These are phyloP conservation scores for Xenus cinereus DNA, from an alignment of 2,113 vertebrate genomes.

Conservation along the genomic window DNA sequence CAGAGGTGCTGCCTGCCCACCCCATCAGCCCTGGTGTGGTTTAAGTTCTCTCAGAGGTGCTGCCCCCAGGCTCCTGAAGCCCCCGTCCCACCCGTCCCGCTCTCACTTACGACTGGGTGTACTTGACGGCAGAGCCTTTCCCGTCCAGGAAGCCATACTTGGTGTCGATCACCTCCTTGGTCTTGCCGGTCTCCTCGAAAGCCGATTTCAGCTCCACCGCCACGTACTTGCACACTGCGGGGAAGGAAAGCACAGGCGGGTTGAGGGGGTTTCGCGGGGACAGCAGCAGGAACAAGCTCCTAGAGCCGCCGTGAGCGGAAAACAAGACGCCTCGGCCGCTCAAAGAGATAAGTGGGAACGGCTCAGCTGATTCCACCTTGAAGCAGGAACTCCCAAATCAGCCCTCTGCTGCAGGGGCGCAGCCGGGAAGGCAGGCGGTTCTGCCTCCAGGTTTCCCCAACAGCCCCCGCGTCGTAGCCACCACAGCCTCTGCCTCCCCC, in stretches of 20 bases:
- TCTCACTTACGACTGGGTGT: constrained; percentile 92
- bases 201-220: constrained; percentile 94
- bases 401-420: fast-evolving
- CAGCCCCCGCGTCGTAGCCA: not conserved
- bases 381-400: not conserved
- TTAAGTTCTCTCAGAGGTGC: too few relatives aligned
- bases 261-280: not conserved
- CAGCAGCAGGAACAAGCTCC: not conserved
- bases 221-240: constrained; percentile 92
- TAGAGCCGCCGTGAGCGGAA: not conserved
- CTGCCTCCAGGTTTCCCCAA: not conserved
- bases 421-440: not conserved
- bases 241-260: not conserved
- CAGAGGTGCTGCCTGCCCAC: too few relatives aligned
- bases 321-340: fast-evolving
- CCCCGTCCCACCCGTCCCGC: fast-evolving
- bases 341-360: not conserved
- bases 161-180: constrained; percentile 90
- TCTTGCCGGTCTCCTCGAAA: constrained; percentile 93
- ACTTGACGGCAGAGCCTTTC: constrained; percentile 89
- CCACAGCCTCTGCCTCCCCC: fast-evolving
- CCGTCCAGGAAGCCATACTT: constrained; percentile 90
- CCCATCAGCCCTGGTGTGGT: too few relatives aligned
- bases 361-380: not conserved
- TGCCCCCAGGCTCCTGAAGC: too few relatives aligned